A percentile compares a stretch with the other conserved stretches of the same genome.
phyloP scores from a whole-genome alignment of 2,797 vertebrate species.

The Buphagus erythrorhynchus region DNA sequence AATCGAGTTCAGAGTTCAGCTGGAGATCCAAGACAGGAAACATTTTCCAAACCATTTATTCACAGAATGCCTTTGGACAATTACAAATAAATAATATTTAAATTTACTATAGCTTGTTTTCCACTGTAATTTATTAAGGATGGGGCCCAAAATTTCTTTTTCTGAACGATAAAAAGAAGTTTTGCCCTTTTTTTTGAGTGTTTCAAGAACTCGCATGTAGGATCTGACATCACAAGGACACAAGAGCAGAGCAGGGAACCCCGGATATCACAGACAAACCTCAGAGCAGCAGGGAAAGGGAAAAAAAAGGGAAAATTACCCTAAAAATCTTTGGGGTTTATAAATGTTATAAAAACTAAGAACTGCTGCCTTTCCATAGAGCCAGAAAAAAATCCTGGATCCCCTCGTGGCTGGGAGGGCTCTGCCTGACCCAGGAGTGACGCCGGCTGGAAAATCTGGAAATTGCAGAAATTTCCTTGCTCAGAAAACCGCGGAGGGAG shows the following conservation, averaged over 20 bases:
- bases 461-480: background rate
- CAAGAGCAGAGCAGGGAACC: background rate
- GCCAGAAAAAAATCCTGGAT: background rate
- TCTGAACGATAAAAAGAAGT: background rate
- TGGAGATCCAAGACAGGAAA: background rate
- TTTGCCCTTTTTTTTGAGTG: background rate
- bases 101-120: background rate
- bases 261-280: accelerated
- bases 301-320: accelerated
- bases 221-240: background rate
- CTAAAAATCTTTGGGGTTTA: accelerated
- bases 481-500: background rate
- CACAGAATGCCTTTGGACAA: background rate
- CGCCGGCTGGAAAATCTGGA: background rate
- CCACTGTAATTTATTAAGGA: background rate
- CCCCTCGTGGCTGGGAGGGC: accelerated
- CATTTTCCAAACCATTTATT: background rate
- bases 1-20: background rate
- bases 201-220: background rate
- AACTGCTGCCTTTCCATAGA: accelerated
- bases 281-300: background rate
- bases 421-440: background rate
- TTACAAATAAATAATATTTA: background rate
- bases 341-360: background rate
- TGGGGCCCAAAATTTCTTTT: background rate